Evolutionary conservation across 2,888 invertebrate species (phyloP), one percentile per base, ranked within the genome.

Genomic region (Laothoe populi): DNA sequence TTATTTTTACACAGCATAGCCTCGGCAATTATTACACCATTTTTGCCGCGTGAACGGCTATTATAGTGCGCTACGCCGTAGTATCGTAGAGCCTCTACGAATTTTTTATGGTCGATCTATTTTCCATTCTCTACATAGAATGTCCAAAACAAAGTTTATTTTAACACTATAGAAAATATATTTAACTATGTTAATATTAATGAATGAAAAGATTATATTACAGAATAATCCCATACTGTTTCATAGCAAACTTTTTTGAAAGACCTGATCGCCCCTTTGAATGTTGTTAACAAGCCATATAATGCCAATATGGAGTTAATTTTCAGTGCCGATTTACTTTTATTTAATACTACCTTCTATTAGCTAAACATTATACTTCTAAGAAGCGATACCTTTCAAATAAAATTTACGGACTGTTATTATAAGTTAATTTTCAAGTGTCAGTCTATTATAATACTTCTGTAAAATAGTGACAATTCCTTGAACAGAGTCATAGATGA

Each of bases 401-500:
- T 53, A 19, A 21, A 35, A 19, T 11, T 24, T 2, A 24, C 23
- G 13, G 46, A 13, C 46, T 11, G 46, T 24, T 31, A 53, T 31
- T 49, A 24, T 48, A 31, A 49, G 49, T 31, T 49, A 49, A 49
- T 31, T 49, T 31, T 19, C 11, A 35, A 53, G 26, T 53, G 31
- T 35, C 35, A 21, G 31, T 53, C 19, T 4, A 35, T 35, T n/a
- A 11, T 31, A 53, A 7, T 31, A 64, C 58, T 63, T 62, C 61
- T 13, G 13, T 63, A 82, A 87, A 88, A 83, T 85, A 85, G 88
- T 88, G 88, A 86, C 89, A 89, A 88, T 90, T 88, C 85, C 89
- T 89, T 88, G 82, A 86, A 84, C 86, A 81, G 84, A 87, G 85
- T 82, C 86, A 79, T 91, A 92, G 90, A 92, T 92, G 92, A 92